These are phyloP conservation scores for Ennomos erosarius DNA, from an alignment of 2,888 invertebrate species.

Conservation along the genomic window DNA sequence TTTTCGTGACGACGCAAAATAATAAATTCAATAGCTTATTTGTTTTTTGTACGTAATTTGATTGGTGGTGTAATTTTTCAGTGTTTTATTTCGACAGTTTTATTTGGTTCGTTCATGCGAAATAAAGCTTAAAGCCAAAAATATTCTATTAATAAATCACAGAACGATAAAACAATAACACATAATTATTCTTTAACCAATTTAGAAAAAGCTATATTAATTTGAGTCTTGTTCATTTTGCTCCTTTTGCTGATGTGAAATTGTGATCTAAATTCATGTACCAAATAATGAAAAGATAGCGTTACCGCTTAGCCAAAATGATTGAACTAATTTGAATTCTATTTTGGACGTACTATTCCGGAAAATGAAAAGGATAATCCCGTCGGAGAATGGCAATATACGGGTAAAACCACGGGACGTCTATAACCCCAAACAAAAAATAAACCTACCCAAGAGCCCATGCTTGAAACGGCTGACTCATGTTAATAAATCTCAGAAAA, in stretches of 20 bases:
- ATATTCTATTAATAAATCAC: background rate
- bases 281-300: too few species aligned
- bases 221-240: too few species aligned
- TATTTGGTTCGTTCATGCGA: slow-evolving; percentile 40
- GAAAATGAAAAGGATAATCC: slow-evolving; percentile 1
- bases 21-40: slow-evolving; percentile 45
- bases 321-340: too few species aligned
- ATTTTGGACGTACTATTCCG: too few species aligned
- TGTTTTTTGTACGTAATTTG: slow-evolving; percentile 38
- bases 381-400: too few species aligned
- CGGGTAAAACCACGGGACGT: background rate
- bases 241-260: too few species aligned
- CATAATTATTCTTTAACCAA: too few species aligned
- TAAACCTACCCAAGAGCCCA: slow-evolving; percentile 57
- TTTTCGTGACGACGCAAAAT: slow-evolving; percentile 39
- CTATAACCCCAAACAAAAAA: slow-evolving; percentile 48
- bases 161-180: too few species aligned
- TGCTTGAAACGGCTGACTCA: slow-evolving; percentile 68
- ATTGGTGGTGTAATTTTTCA: slow-evolving; percentile 41
- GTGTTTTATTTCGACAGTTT: slow-evolving; percentile 42
- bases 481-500: slow-evolving; percentile 73
- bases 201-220: too few species aligned
- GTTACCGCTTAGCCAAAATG: too few species aligned
- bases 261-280: too few species aligned
- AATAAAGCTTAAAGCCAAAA: slow-evolving; percentile 12